These are phyloP conservation scores for Aromia moschata DNA, from an alignment of 2,888 invertebrate species.

Conservation along the genomic window DNA sequence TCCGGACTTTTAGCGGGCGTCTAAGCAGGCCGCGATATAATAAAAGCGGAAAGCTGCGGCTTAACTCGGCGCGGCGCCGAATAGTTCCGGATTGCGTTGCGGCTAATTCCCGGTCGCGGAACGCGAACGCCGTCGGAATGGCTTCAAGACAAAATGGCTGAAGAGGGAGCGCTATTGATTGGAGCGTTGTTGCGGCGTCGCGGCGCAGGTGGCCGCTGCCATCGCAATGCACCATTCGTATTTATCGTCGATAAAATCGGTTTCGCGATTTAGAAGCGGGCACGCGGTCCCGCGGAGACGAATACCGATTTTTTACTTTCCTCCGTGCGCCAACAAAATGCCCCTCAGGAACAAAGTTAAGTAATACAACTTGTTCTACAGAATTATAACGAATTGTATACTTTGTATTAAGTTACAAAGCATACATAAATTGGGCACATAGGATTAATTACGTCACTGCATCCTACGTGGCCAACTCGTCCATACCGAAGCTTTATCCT, in stretches of 20 bases:
- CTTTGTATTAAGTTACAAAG: no score
- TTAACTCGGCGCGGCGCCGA: constrained; percentile 13
- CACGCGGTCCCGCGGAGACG: constrained; percentile 15
- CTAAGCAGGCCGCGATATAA: constrained; percentile 11
- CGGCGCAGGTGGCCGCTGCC: constrained; percentile 59
- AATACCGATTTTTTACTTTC: constrained; percentile 17
- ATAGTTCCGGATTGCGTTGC: constrained; percentile 42
- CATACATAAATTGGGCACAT: no score
- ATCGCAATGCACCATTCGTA: constrained; percentile 63
- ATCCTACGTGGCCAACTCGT: no score
- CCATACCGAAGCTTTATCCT: no score
- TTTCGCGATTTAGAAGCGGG: constrained; percentile 41
- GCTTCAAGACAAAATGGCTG: constrained; percentile 64
- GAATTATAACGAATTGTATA: no score
- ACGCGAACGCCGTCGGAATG: constrained; percentile 47
- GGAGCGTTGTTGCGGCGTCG: constrained; percentile 61
- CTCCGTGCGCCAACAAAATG: constrained; percentile 9
- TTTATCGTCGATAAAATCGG: constrained; percentile 62
- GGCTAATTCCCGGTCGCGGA: constrained; percentile 54
- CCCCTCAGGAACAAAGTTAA: constrained; percentile 21
- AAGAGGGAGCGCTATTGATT: constrained; percentile 62
- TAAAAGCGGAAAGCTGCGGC: constrained; percentile 24
- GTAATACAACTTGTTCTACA: no score
- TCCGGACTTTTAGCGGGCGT: constrained; percentile 9
- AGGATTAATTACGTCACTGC: no score